phyloP scores from a whole-genome alignment of 2,113 vertebrate genomes.

The Sorex araneus region DNA sequence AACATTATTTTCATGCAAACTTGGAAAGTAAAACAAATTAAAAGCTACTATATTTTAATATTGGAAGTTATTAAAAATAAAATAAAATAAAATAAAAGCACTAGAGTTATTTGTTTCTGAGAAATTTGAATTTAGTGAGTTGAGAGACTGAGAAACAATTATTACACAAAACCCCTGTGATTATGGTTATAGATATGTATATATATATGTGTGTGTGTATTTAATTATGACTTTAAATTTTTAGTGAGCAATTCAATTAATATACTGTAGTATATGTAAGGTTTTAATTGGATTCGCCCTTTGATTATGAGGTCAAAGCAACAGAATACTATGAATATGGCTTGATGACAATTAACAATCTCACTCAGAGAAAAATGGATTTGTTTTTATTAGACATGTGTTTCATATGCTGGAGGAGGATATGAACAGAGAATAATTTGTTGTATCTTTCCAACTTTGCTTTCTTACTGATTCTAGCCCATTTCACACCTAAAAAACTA shows the following conservation, averaged over 20 bases:
- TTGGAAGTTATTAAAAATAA: no score
- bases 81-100: not conserved
- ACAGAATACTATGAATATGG: slow-evolving; percentile 52
- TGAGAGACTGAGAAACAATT: not conserved
- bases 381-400: slow-evolving; percentile 2
- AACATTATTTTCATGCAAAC: not conserved
- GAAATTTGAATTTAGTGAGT: slow-evolving; percentile 2
- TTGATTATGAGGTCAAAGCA: slow-evolving; percentile 57
- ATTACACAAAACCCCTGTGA: not conserved
- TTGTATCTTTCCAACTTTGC: not conserved
- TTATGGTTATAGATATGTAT: no score
- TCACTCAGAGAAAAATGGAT: not conserved
- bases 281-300: slow-evolving; percentile 44
- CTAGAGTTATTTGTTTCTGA: not conserved
- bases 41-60: not conserved
- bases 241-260: not conserved
- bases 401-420: not conserved
- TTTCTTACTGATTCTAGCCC: not conserved
- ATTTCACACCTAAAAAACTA: no score
- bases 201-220: no score
- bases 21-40: not conserved
- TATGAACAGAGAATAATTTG: not conserved
- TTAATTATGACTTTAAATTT: no score
- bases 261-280: slow-evolving; percentile 48
- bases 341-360: slow-evolving; percentile 49